These are phyloP conservation scores for Craseonycteris thonglongyai DNA, from an alignment of 2,113 vertebrate species.

Conservation along the genomic window DNA sequence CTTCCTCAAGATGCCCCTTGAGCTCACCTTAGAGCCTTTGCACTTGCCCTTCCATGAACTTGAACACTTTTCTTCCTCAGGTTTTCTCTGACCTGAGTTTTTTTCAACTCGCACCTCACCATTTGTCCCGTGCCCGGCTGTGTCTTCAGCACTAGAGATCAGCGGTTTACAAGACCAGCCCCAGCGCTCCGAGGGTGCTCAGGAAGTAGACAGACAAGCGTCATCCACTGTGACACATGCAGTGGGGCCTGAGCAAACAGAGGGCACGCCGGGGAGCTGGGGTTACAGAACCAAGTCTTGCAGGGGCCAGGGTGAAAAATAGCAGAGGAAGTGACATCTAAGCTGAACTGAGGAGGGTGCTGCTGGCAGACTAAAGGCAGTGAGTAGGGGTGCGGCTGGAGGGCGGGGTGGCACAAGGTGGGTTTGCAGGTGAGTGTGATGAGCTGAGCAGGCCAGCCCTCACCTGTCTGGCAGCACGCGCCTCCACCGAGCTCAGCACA, in stretches of 20 bases:
- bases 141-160: neutral
- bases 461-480: no score
- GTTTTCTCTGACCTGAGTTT: neutral
- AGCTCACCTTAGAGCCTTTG: neutral
- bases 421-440: neutral
- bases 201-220: neutral
- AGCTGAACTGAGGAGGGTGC: neutral
- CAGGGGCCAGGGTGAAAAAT: accelerated
- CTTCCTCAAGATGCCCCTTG: neutral
- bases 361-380: no score
- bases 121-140: accelerated
- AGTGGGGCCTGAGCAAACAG: accelerated
- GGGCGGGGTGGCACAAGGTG: accelerated
- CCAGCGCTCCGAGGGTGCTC: neutral
- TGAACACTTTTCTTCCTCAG: neutral
- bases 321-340: neutral
- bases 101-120: neutral
- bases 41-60: neutral
- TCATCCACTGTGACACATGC: no score
- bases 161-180: neutral
- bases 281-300: neutral
- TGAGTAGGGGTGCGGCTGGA: accelerated
- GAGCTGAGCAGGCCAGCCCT: neutral
- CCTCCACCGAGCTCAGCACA: no score
- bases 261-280: neutral